Evolutionary conservation across 2,113 vertebrate genomes (phyloP).

Genomic region (Perognathus longimembris): DNA sequence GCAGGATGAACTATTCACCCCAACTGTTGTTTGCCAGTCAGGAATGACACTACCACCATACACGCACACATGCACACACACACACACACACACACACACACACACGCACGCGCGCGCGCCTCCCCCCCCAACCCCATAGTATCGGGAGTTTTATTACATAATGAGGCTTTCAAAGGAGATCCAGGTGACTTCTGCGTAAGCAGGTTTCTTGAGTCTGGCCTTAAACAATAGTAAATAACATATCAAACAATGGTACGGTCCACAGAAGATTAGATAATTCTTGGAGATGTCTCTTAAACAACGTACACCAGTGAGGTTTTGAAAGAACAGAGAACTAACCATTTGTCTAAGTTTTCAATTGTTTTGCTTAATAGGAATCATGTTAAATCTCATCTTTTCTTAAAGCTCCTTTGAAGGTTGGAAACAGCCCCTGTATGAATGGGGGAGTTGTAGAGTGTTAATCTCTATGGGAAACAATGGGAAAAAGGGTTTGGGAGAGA

Average conservation of each 20-base stretch:
- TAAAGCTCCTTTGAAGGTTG: not conserved
- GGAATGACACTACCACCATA: not conserved
- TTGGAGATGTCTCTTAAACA: not conserved
- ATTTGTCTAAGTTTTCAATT: not conserved
- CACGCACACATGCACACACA: too few species aligned
- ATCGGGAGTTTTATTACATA: not conserved
- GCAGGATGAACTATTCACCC: not conserved
- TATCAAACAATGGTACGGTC: constrained; percentile 24
- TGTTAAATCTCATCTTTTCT: not conserved
- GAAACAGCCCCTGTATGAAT: not conserved
- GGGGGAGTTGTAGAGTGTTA: not conserved
- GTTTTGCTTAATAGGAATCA: not conserved
- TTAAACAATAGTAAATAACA: constrained; percentile 28
- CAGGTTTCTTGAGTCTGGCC: not conserved
- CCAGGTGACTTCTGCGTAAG: not conserved
- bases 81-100: not conserved
- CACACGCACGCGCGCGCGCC: too few species aligned
- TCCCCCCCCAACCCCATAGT: too few species aligned
- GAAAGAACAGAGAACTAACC: not conserved
- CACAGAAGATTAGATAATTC: constrained; percentile 33
- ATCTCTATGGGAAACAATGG: not conserved
- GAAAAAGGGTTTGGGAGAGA: not conserved
- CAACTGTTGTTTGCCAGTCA: not conserved
- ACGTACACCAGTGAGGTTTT: not conserved
- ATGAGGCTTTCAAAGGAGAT: not conserved